Evolutionary conservation across 2,888 invertebrate species (phyloP).

Genomic region (Drosophila neotestacea): DNA sequence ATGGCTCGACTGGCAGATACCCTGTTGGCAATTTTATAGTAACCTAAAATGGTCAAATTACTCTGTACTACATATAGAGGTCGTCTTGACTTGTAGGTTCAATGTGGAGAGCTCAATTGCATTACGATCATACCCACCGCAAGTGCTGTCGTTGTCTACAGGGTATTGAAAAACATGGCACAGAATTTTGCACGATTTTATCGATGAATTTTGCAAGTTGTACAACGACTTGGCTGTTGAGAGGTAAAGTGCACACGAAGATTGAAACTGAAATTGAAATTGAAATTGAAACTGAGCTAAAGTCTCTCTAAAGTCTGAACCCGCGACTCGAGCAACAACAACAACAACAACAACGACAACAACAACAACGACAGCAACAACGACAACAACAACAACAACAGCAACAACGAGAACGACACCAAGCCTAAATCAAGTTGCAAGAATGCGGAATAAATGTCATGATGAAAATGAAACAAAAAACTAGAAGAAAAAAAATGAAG

Average conservation of each 20-base stretch:
- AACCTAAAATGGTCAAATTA: neutral
- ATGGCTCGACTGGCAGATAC: slow-evolving; percentile 3
- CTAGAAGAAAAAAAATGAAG: slow-evolving; percentile 19
- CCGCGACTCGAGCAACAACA: slow-evolving; percentile 39
- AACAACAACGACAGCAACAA: slow-evolving; percentile 53
- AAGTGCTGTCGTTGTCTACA: neutral
- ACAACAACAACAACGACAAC: slow-evolving; percentile 21
- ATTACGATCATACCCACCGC: neutral
- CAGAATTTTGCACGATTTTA: slow-evolving; percentile 58
- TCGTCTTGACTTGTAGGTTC: neutral
- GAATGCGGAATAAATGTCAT: slow-evolving; percentile 80
- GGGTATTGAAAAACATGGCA: slow-evolving; percentile 35
- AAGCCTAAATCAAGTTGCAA: slow-evolving; percentile 81
- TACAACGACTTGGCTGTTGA: slow-evolving; percentile 23
- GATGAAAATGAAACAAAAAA: slow-evolving; percentile 57
- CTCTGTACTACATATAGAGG: no score
- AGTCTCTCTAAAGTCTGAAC: slow-evolving; percentile 30
- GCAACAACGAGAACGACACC: slow-evolving; percentile 46
- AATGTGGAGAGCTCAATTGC: neutral
- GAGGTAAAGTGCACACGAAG: slow-evolving; percentile 41
- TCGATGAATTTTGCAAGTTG: slow-evolving; percentile 49
- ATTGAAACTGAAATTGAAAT: slow-evolving; percentile 30
- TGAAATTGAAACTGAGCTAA: slow-evolving; percentile 33
- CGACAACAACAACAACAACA: slow-evolving; percentile 25
- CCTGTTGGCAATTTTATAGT: neutral